phyloP scores from a whole-genome alignment of 2,113 vertebrate species.

The Forbesichthys papilliferus region DNA sequence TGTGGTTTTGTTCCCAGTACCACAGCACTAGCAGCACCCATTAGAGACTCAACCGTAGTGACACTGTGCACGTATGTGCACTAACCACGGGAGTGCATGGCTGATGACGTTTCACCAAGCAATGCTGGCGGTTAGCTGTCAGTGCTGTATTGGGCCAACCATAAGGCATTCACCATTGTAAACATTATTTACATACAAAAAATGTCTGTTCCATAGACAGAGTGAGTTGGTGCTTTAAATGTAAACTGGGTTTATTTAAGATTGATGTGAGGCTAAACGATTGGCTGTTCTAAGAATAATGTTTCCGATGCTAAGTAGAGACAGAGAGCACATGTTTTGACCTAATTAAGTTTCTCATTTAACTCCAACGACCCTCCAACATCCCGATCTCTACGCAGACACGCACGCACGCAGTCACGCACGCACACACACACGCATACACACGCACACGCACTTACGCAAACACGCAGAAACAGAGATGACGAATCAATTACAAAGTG shows the following conservation, averaged over 20 bases:
- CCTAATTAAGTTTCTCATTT: conserved; percentile 52
- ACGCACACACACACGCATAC: no score
- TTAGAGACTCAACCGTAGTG: no score
- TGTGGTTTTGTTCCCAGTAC: background rate
- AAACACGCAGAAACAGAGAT: conserved; percentile 1
- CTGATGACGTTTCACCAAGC: background rate
- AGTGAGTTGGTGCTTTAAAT: no score
- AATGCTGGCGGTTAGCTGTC: no score
- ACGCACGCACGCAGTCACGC: conserved; percentile 1
- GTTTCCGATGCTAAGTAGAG: background rate
- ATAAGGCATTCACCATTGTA: no score
- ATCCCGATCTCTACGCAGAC: background rate
- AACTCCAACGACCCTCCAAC: conserved; percentile 5
- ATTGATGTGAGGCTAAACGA: no score
- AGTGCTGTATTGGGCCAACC: no score
- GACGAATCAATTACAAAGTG: conserved; percentile 29
- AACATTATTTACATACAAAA: no score
- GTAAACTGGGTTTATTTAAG: no score
- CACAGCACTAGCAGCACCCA: no score
- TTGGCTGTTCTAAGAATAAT: background rate
- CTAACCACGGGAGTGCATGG: background rate
- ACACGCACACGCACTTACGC: background rate
- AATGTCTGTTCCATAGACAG: no score
- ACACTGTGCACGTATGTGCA: no score
- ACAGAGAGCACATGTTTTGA: conserved; percentile 13